Evolutionary conservation across 2,113 vertebrate species (phyloP).

Genomic region (Melanerpes aurifrons): DNA sequence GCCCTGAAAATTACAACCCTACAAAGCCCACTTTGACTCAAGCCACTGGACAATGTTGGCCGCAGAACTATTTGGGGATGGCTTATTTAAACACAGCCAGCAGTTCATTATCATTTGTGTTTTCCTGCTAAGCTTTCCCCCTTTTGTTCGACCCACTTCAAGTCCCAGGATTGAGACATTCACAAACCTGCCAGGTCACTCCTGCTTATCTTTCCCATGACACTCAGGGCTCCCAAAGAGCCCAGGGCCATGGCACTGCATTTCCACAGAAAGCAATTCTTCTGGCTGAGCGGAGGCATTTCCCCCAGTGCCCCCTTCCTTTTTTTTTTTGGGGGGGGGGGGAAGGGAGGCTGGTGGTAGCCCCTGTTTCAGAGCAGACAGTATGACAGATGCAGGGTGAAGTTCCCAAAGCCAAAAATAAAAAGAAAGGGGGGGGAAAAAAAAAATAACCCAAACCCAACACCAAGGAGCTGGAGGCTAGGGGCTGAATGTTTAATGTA

Average conservation of each 20-base stretch:
- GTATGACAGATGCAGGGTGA: constrained; percentile 70
- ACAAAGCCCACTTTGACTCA: constrained; percentile 54
- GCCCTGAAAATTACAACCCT: constrained; percentile 21
- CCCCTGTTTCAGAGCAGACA: constrained; percentile 52
- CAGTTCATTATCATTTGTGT: constrained; percentile 76
- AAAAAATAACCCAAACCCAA: too few species aligned
- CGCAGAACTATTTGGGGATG: constrained; percentile 53
- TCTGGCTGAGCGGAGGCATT: constrained; percentile 75
- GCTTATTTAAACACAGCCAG: constrained; percentile 70
- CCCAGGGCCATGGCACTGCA: constrained; percentile 58
- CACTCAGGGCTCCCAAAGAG: constrained; percentile 54
- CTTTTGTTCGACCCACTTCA: constrained; percentile 68
- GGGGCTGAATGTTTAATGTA: constrained; percentile 76
- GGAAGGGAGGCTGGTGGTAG: not conserved
- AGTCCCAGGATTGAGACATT: constrained; percentile 68
- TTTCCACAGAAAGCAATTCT: constrained; percentile 74
- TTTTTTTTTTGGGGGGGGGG: not conserved
- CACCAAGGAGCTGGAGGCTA: constrained; percentile 42
- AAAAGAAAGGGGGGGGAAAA: too few species aligned
- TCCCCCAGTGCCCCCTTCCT: not conserved
- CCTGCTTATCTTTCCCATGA: constrained; percentile 82
- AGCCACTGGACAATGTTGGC: constrained; percentile 23
- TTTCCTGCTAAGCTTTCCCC: constrained; percentile 70
- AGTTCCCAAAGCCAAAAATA: constrained; percentile 48
- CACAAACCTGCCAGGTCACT: constrained; percentile 70